Evolutionary conservation across 2,797 vertebrate genomes (phyloP), one percentile per base, ranked within the genome.

Genomic region (Adrianichthys oophorus): DNA sequence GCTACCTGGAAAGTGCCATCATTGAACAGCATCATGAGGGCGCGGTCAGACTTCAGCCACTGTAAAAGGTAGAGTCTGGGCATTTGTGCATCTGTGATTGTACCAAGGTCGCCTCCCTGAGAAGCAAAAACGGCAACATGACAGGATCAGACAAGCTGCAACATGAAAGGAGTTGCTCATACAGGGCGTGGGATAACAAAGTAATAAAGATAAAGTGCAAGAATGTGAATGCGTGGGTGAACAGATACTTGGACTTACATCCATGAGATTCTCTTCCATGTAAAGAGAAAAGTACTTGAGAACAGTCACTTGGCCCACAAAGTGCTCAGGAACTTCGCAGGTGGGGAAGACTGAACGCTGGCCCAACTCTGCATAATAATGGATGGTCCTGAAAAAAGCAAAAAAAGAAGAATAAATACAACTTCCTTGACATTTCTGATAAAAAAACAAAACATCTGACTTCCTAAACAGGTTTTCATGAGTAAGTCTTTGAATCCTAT

Each of bases 231-330:
- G 13, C 37, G 8, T 12, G 59, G 7, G 18, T 7, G 24, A 44
- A 45, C 4, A 41, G n/a, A 66, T 8, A 44, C 23, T 15, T 74
- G 48, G 4, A 92, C 98, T 96, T 92, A 99, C 98, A 85, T 99
- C 98, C 98, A 99, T 99, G 16, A 99, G 93, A 71, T 99, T 99
- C 83, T 99, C 98, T 79, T 99, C 97, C 98, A 99, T 99, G 87
- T 99, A 99, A 75, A 98, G 96, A 48, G 97, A 95, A 48, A 99
- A 99, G 82, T 99, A 99, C 78, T 99, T 98, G 76, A 99, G 91
- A 70, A 99, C 94, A 45, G 97, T 99, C 63, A 98, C 96, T 91
- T 99, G 97, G 59, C 95, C 94, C 42, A 98, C 94, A 76, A 97
- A 97, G 64, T 95, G 95, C 68, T 98, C 96, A 2, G 98, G 96